phyloP scores from a whole-genome alignment of 2,113 vertebrate genomes.

The Anthoscopus minutus region DNA sequence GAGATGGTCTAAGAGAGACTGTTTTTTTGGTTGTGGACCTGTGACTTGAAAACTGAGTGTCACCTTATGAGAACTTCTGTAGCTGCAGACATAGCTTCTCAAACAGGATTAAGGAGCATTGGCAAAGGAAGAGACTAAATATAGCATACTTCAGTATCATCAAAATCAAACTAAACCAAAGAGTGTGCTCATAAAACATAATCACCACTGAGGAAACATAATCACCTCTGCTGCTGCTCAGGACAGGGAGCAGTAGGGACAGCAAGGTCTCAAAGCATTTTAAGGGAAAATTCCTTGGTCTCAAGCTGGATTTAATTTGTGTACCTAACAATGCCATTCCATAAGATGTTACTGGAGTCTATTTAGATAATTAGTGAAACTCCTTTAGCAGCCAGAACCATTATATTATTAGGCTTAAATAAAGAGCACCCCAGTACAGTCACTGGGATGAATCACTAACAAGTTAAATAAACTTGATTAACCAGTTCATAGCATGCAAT shows the following conservation, averaged over 20 bases:
- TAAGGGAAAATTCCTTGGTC: background rate
- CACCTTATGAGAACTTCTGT: background rate
- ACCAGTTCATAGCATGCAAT: background rate
- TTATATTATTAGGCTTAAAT: background rate
- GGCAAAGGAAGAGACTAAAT: background rate
- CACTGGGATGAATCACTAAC: conserved; percentile 29
- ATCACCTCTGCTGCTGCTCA: background rate
- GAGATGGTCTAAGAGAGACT: background rate
- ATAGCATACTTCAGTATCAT: background rate
- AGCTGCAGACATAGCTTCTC: background rate
- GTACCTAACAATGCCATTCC: background rate
- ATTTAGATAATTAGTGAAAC: background rate
- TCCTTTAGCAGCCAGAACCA: background rate
- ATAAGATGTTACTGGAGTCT: background rate
- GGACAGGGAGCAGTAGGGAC: background rate
- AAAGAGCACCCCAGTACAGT: background rate
- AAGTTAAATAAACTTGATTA: conserved; percentile 49
- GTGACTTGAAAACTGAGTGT: background rate
- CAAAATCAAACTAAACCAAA: background rate
- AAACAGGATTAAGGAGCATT: background rate
- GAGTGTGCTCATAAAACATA: background rate
- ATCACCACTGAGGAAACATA: background rate
- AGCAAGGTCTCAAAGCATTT: background rate
- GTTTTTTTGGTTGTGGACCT: background rate
- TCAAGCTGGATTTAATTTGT: background rate